Percentiles rank a stretch among this genome's conserved stretches.
These are phyloP conservation scores for Habroteleia sp. DNA, from an alignment of 2,888 invertebrate genomes.

Conservation along the genomic window DNA sequence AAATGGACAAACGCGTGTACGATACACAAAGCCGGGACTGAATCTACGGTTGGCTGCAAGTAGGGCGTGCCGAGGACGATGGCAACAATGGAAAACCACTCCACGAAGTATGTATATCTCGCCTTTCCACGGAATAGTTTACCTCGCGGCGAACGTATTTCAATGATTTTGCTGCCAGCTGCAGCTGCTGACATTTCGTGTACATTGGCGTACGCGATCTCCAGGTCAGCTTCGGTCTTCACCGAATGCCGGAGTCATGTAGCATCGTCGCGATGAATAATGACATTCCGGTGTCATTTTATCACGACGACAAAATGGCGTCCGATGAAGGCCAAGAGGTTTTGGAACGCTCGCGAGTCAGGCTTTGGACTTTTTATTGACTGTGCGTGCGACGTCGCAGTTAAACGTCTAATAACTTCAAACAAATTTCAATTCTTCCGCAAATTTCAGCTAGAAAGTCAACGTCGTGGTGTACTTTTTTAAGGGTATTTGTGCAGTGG, in stretches of 20 bases:
- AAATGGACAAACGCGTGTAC: constrained; percentile 62
- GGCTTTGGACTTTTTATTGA: constrained; percentile 2
- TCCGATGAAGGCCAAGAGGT: constrained; percentile 33
- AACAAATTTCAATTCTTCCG: too few species aligned
- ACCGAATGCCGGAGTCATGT: constrained; percentile 12
- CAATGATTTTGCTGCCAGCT: constrained; percentile 66
- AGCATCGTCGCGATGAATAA: constrained; percentile 41
- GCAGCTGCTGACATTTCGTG: constrained; percentile 65
- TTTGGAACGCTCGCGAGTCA: neutral
- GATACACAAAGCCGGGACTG: constrained; percentile 43
- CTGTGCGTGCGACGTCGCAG: neutral
- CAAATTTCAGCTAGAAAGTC: too few species aligned
- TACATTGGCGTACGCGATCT: constrained; percentile 46
- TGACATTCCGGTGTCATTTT: constrained; percentile 32
- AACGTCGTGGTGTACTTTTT: too few species aligned
- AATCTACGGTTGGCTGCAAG: constrained; percentile 41
- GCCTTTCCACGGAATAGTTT: constrained; percentile 50
- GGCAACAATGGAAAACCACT: constrained; percentile 61
- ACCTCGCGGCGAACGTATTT: constrained; percentile 59
- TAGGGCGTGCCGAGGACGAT: constrained; percentile 60
- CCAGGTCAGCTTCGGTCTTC: constrained; percentile 45
- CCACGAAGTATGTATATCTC: constrained; percentile 59
- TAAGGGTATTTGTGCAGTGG: too few species aligned
- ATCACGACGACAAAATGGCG: constrained; percentile 40
- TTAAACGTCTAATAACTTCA: too few species aligned